A percentile compares a stretch with the other conserved stretches of the same genome.
Conservation (phyloP, 2,797 vertebrate genomes). For the Sebastes kiyomatsui region DNA sequence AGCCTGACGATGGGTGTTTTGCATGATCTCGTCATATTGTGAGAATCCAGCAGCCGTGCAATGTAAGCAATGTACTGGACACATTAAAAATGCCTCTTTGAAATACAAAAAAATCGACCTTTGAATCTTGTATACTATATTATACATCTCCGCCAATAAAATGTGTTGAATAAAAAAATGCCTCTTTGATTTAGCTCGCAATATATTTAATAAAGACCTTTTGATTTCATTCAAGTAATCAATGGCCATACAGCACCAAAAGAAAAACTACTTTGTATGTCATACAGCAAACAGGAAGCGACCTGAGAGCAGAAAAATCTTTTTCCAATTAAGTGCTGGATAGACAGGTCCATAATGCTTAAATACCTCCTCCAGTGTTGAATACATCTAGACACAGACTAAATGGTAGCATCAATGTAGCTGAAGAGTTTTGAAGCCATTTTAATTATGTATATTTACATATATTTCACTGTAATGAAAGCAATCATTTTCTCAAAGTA, state of each 20-base stretch:
- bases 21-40: too few relatives aligned
- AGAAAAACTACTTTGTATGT: not conserved
- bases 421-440: constrained; percentile 3
- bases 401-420: not conserved
- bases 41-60: too few relatives aligned
- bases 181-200: not conserved
- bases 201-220: not conserved
- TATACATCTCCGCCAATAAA: too few relatives aligned
- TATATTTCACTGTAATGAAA: constrained; percentile 28
- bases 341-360: not conserved
- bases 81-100: not conserved
- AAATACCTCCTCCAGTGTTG: not conserved
- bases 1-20: fast-evolving
- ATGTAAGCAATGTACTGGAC: not conserved
- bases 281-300: not conserved
- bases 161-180: too few relatives aligned
- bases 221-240: not conserved
- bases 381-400: not conserved
- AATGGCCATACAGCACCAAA: not conserved
- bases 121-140: too few relatives aligned
- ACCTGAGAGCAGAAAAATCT: not conserved
- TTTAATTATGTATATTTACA: constrained; percentile 15
- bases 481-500: not conserved
- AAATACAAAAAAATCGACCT: too few relatives aligned
- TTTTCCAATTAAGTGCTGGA: not conserved